Evolutionary conservation across 2,888 invertebrate genomes (phyloP).

Genomic region (Blastobasis lacticolella): DNA sequence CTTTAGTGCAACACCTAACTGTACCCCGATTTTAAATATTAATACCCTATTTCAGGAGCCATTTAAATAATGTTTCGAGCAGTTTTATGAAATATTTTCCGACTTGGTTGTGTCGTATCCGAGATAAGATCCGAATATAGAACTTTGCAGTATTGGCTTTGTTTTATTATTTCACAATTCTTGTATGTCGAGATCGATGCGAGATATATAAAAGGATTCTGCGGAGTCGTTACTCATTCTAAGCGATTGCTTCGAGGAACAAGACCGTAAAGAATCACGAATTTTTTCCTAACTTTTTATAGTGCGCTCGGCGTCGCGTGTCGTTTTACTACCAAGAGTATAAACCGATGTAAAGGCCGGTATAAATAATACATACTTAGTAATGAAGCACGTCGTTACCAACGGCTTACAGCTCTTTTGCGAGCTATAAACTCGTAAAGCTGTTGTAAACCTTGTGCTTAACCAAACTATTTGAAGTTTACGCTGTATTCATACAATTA

Average conservation of each 20-base stretch:
- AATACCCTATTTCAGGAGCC: conserved; percentile 20
- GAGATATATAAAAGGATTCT: conserved; percentile 6
- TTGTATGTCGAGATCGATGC: conserved; percentile 2
- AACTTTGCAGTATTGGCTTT: conserved; percentile 34
- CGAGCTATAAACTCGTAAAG: conserved; percentile 36
- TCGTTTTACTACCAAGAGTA: conserved; percentile 32
- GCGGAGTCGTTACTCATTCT: conserved; percentile 11
- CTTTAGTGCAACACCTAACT: conserved; percentile 15
- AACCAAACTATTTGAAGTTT: conserved; percentile 6
- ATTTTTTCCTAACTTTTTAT: conserved; percentile 20
- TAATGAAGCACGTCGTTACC: conserved; percentile 53
- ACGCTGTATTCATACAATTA: conserved; percentile 5
- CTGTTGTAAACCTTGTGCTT: conserved; percentile 29
- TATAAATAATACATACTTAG: conserved; percentile 52
- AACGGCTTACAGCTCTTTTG: conserved; percentile 39
- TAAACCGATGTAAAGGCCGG: conserved; percentile 32
- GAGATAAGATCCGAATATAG: conserved; percentile 46
- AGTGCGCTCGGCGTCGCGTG: conserved; percentile 20
- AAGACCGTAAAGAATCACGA: conserved; percentile 12
- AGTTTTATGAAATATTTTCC: conserved; percentile 44
- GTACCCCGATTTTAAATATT: too few species aligned
- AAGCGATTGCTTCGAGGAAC: conserved; percentile 13
- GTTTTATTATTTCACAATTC: conserved; percentile 31
- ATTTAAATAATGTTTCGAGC: conserved; percentile 20
- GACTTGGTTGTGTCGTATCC: conserved; percentile 48